These are phyloP conservation scores for Proctacanthus coquilletti DNA, from an alignment of 1,140 invertebrate species.

Conservation along the genomic window DNA sequence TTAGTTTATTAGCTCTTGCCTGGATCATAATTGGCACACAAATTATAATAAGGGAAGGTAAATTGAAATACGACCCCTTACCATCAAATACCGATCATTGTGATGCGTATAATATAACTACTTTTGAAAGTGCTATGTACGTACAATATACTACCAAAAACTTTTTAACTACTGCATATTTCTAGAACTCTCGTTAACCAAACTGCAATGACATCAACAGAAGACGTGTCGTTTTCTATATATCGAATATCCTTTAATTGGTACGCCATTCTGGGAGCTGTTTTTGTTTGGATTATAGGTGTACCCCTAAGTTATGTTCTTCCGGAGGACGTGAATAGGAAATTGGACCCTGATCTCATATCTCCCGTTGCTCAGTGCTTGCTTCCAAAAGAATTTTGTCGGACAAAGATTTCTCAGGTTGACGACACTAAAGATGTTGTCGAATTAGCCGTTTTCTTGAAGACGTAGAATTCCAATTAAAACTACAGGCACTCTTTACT, in stretches of 20 bases:
- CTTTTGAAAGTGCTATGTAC: conserved; percentile 14
- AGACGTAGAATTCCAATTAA: not conserved
- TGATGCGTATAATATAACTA: conserved; percentile 21
- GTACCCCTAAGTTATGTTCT: conserved; percentile 27
- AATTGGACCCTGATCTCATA: conserved; percentile 13
- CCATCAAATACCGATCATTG: conserved; percentile 42
- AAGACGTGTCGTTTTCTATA: conserved; percentile 30
- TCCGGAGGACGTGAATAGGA: conserved; percentile 12
- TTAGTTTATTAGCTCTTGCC: conserved; percentile 47
- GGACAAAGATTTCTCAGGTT: not conserved
- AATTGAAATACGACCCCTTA: conserved; percentile 34
- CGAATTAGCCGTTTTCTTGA: not conserved
- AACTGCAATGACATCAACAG: conserved; percentile 7
- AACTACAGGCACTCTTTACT: not conserved
- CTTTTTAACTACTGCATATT: too few relatives aligned
- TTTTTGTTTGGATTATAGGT: conserved; percentile 45
- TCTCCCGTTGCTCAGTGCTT: conserved; percentile 11
- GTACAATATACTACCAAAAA: too few relatives aligned
- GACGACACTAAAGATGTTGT: too few relatives aligned
- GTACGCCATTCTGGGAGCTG: conserved; percentile 42
- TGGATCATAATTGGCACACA: conserved; percentile 66
- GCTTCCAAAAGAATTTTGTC: not conserved
- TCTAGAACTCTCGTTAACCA: too few relatives aligned
- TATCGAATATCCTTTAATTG: conserved; percentile 43
- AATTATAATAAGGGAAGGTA: conserved; percentile 40